Percentiles rank a stretch among this genome's conserved stretches.
Conservation (phyloP, 2,888 invertebrate species). For the Agonopterix heracliana region DNA sequence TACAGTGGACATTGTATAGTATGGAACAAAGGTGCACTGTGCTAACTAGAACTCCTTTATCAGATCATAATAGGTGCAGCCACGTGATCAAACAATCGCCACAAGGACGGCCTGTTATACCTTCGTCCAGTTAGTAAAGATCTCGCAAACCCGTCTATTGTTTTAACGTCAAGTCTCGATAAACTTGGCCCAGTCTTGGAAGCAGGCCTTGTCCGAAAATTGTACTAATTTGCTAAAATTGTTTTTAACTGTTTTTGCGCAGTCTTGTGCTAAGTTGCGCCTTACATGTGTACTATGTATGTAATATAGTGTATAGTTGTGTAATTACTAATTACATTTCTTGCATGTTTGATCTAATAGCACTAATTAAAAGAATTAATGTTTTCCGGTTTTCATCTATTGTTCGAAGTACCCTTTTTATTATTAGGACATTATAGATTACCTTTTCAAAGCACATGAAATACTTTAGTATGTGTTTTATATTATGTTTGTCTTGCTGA, state of each 20-base stretch:
- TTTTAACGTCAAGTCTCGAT: slow-evolving; percentile 30
- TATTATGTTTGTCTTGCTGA: too few species aligned
- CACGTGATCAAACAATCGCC: slow-evolving; percentile 65
- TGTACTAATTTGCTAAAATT: slow-evolving; percentile 8
- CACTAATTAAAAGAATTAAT: too few species aligned
- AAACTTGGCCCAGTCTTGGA: slow-evolving; percentile 16
- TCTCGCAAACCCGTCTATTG: slow-evolving; percentile 34
- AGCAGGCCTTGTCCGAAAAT: slow-evolving; percentile 7
- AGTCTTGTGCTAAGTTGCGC: background rate
- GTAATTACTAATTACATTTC: too few species aligned
- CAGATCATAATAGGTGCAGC: slow-evolving; percentile 56
- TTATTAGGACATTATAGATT: too few species aligned
- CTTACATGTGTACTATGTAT: background rate
- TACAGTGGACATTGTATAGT: slow-evolving; percentile 7
- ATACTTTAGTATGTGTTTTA: too few species aligned
- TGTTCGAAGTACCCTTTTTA: too few species aligned
- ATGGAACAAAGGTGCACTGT: slow-evolving; percentile 45
- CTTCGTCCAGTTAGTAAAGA: slow-evolving; percentile 37
- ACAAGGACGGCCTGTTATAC: slow-evolving; percentile 51
- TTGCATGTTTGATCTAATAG: too few species aligned
- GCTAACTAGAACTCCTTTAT: slow-evolving; percentile 46
- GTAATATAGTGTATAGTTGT: too few species aligned
- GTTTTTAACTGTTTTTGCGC: slow-evolving; percentile 1
- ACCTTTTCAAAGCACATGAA: too few species aligned
- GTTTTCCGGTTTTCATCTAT: too few species aligned